These are phyloP conservation scores for Bombus ignitus DNA, from an alignment of 1,140 invertebrate species.

Conservation along the genomic window DNA sequence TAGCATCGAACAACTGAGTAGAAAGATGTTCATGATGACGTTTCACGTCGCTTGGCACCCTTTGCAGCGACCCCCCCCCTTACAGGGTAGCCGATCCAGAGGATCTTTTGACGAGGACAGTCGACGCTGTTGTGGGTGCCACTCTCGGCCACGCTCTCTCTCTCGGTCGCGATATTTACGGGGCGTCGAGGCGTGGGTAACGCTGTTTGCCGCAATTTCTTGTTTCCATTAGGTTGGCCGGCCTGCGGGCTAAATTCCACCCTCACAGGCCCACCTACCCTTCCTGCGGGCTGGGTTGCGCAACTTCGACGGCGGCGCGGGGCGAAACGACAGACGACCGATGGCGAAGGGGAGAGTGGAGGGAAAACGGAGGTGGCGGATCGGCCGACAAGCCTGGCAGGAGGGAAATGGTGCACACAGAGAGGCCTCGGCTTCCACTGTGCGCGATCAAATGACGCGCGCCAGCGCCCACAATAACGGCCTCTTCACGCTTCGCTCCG, in stretches of 20 bases:
- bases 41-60: not conserved
- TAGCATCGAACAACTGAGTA: not conserved
- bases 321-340: conserved; percentile 34
- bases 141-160: conserved; percentile 29
- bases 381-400: conserved; percentile 58
- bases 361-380: conserved; percentile 10
- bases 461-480: conserved; percentile 81
- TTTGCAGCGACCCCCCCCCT: not conserved
- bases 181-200: conserved; percentile 80
- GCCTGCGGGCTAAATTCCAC: conserved; percentile 80
- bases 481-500: conserved; percentile 72
- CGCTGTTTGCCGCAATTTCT: conserved; percentile 83
- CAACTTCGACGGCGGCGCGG: conserved; percentile 73
- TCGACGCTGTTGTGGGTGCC: conserved; percentile 8
- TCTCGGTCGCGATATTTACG: conserved; percentile 76
- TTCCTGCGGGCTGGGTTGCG: conserved; percentile 65
- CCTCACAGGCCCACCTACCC: conserved; percentile 58
- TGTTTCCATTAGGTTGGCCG: conserved; percentile 83
- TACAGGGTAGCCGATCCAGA: conserved; percentile 29
- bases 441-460: conserved; percentile 81
- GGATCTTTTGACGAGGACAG: conserved; percentile 60
- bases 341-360: not conserved
- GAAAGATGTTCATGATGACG: not conserved
- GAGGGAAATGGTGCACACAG: conserved; percentile 76
- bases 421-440: conserved; percentile 75